A percentile compares a stretch with the other conserved stretches of the same genome.
These are phyloP conservation scores for Acanthaster planci DNA, from an alignment of 35 echinoderm and acorn worm genomes.

Conservation along the genomic window DNA sequence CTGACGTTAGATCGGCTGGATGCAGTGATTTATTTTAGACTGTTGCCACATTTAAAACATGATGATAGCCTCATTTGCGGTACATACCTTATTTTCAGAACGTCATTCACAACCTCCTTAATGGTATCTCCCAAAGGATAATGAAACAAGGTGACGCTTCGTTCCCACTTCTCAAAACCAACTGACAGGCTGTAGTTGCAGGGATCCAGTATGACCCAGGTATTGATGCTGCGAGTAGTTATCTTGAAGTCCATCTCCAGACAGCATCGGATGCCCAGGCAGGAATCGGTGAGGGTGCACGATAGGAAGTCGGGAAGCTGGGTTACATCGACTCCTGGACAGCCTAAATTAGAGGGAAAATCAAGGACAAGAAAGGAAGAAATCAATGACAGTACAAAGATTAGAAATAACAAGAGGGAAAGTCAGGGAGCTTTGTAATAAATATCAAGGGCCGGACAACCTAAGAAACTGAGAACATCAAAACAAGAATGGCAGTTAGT, in stretches of 20 bases:
- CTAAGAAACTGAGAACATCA: too few relatives aligned
- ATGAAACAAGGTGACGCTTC: not conserved
- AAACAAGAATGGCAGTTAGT: too few relatives aligned
- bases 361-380: not conserved
- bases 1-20: too few relatives aligned
- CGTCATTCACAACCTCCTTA: not conserved
- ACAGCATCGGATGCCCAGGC: slow-evolving; percentile 33
- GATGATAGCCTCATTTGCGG: too few relatives aligned
- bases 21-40: too few relatives aligned
- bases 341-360: slow-evolving; percentile 6
- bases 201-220: slow-evolving; percentile 26
- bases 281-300: not conserved
- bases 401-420: too few relatives aligned
- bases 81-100: not conserved
- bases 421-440: too few relatives aligned
- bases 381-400: not conserved
- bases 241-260: slow-evolving; percentile 19
- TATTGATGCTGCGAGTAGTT: not conserved
- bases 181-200: slow-evolving; percentile 28
- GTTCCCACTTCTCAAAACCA: slow-evolving; percentile 27
- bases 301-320: slow-evolving; percentile 23
- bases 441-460: too few relatives aligned
- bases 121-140: not conserved
- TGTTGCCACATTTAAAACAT: too few relatives aligned
- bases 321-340: not conserved